A percentile compares a stretch with the other conserved stretches of the same genome.
Evolutionary conservation across 2,888 invertebrate species (phyloP).

Genomic region (Acanthacorydalis orientalis): DNA sequence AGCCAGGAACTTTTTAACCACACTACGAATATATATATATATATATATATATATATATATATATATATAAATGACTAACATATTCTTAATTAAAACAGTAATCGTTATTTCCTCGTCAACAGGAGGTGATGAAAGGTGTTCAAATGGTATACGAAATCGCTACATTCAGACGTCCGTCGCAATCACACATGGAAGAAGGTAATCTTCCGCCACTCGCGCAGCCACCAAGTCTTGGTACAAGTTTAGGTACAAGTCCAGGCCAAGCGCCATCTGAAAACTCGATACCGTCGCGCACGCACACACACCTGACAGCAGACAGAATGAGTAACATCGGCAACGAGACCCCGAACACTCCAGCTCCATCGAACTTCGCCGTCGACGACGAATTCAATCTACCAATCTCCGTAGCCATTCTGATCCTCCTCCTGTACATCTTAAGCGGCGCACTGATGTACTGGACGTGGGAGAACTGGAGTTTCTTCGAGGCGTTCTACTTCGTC

Average conservation of each 20-base stretch:
- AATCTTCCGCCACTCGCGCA: slow-evolving; percentile 11
- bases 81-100: no score
- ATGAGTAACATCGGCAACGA: slow-evolving; percentile 21
- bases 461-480: slow-evolving; percentile 77
- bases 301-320: background rate
- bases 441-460: slow-evolving; percentile 67
- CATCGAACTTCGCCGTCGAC: slow-evolving; percentile 63
- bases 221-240: slow-evolving; percentile 15
- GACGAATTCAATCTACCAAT: slow-evolving; percentile 93
- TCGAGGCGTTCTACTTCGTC: slow-evolving; percentile 91
- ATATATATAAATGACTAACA: no score
- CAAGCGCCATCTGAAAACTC: slow-evolving; percentile 6
- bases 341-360: slow-evolving; percentile 60
- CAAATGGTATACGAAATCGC: slow-evolving; percentile 67
- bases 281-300: background rate
- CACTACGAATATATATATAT: no score
- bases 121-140: slow-evolving; percentile 73
- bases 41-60: no score
- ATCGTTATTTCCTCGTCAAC: slow-evolving; percentile 16
- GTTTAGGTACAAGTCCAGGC: slow-evolving; percentile 16
- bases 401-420: slow-evolving; percentile 67
- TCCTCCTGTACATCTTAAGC: slow-evolving; percentile 70
- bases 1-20: no score
- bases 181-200: slow-evolving; percentile 35
- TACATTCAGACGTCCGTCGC: slow-evolving; percentile 54